These are phyloP conservation scores for Osmerus eperlanus DNA, from an alignment of 2,113 vertebrate species.

Conservation along the genomic window DNA sequence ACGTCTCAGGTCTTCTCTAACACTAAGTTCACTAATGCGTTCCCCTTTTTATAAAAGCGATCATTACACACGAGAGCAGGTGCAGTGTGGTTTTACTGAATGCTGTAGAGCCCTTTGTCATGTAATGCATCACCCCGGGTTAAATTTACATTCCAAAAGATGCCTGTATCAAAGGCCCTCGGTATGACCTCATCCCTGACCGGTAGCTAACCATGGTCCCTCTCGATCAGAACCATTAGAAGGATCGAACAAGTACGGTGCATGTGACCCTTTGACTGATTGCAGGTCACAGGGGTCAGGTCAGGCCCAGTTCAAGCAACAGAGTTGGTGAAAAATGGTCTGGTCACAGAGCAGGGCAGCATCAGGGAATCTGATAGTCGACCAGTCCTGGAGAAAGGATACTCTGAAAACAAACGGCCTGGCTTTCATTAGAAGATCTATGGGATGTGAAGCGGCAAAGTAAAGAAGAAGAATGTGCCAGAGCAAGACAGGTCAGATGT, in stretches of 20 bases:
- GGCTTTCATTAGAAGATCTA: no score
- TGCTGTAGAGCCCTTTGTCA: conserved; percentile 52
- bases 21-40: no score
- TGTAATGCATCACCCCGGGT: conserved; percentile 45
- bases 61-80: conserved; percentile 57
- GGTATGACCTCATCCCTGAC: conserved; percentile 46
- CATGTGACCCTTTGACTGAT: conserved; percentile 53
- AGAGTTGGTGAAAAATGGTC: conserved; percentile 52
- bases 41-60: neutral
- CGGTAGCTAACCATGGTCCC: conserved; percentile 29
- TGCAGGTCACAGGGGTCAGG: conserved; percentile 50
- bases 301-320: conserved; percentile 59
- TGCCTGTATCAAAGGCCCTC: conserved; percentile 38
- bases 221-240: conserved; percentile 54
- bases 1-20: neutral
- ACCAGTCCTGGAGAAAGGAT: no score
- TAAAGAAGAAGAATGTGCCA: no score
- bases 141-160: conserved; percentile 71
- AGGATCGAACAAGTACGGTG: conserved; percentile 41
- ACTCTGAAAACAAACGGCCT: no score
- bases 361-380: no score
- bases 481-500: no score
- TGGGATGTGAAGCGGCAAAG: no score
- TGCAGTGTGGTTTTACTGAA: conserved; percentile 54
- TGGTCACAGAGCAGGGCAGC: no score